Conservation (phyloP, 2,113 vertebrate species). For the Cyprinodon variegatus region DNA sequence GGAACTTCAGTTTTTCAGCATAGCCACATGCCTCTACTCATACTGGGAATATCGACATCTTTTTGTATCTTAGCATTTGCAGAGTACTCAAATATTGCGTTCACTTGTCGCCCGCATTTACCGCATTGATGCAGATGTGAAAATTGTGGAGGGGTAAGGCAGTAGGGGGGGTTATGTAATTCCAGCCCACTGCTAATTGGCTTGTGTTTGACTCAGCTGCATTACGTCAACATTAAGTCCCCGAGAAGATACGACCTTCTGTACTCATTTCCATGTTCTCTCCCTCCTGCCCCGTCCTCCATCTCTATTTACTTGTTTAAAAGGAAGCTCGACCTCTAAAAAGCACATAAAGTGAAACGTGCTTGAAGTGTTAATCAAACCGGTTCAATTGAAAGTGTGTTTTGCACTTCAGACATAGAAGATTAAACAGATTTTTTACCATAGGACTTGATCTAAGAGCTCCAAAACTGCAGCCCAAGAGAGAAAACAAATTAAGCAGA, state of each 20-base stretch:
- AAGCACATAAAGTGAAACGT: slow-evolving; percentile 38
- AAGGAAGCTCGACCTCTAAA: slow-evolving; percentile 28
- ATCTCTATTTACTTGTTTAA: slow-evolving; percentile 18
- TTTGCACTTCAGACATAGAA: slow-evolving; percentile 14
- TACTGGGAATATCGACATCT: background rate
- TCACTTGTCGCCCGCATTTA: slow-evolving; percentile 26
- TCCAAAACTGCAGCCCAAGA: slow-evolving; percentile 24
- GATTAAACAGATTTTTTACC: slow-evolving; percentile 16
- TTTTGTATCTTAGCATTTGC: slow-evolving; percentile 21
- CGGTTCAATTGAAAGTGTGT: slow-evolving; percentile 3
- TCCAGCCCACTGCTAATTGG: slow-evolving; percentile 52
- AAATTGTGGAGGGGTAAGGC: slow-evolving; percentile 22
- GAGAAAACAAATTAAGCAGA: slow-evolving; percentile 20
- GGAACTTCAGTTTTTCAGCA: background rate
- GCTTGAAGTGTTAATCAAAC: slow-evolving; percentile 50
- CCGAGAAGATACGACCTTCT: slow-evolving; percentile 36
- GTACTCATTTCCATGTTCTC: slow-evolving; percentile 21
- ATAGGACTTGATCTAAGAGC: slow-evolving; percentile 9
- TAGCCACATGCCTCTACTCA: background rate
- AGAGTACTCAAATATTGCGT: slow-evolving; percentile 35
- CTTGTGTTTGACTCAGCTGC: slow-evolving; percentile 55
- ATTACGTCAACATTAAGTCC: slow-evolving; percentile 43
- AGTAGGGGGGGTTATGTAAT: slow-evolving; percentile 22
- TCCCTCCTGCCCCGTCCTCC: slow-evolving; percentile 29
- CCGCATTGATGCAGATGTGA: slow-evolving; percentile 31